Conservation (phyloP, 2,113 vertebrate species). For the Trematocara stigmaticum region DNA sequence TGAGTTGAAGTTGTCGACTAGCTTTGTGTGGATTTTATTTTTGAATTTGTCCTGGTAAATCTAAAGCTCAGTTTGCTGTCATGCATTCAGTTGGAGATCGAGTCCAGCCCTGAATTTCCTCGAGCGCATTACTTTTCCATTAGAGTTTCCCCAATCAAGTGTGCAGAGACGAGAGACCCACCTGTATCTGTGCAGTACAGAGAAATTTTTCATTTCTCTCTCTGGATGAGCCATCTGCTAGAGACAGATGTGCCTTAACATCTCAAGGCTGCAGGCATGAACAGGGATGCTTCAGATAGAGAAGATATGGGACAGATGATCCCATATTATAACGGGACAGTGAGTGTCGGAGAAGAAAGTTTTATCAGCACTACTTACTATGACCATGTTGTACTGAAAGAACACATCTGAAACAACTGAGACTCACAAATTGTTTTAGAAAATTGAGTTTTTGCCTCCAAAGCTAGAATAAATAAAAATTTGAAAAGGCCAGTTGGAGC, state of each 20-base stretch:
- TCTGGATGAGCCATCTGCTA: slow-evolving; percentile 1
- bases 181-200: neutral
- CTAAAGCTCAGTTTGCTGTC: neutral
- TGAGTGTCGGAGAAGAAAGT: neutral
- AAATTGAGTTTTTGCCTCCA: neutral
- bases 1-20: neutral
- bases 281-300: slow-evolving; percentile 4
- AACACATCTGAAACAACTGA: neutral
- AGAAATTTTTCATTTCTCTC: slow-evolving; percentile 13
- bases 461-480: neutral
- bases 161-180: neutral
- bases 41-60: neutral
- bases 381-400: neutral
- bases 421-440: neutral
- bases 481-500: neutral
- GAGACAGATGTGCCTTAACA: slow-evolving; percentile 13
- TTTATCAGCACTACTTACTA: neutral
- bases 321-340: neutral
- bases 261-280: slow-evolving; percentile 11
- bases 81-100: neutral
- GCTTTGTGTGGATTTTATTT: neutral
- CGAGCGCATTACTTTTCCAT: neutral
- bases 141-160: neutral
- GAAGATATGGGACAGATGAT: neutral
- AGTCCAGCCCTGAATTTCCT: slow-evolving; percentile 12